These are phyloP conservation scores for Rotaria macrura DNA, from an alignment of 2,888 invertebrate genomes.

Conservation along the genomic window DNA sequence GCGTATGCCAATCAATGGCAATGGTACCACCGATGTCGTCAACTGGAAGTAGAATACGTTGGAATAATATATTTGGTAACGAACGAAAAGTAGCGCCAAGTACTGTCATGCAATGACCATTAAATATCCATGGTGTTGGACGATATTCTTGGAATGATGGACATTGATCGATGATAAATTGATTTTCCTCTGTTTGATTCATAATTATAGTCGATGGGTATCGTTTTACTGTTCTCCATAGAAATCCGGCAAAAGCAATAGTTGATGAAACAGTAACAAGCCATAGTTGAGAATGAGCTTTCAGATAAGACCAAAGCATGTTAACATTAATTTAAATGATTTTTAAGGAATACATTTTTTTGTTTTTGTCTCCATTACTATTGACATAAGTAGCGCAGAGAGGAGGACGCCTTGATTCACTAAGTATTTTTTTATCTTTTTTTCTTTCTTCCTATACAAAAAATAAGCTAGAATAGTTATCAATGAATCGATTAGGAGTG, in stretches of 20 bases:
- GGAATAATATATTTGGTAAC: background rate
- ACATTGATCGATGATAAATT: background rate
- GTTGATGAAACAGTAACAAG: background rate
- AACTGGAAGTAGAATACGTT: slow-evolving; percentile 24
- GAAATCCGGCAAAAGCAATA: background rate
- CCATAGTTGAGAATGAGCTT: background rate
- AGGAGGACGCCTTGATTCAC: background rate
- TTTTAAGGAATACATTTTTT: background rate
- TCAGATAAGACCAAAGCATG: background rate
- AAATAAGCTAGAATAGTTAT: background rate
- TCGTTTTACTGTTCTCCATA: background rate
- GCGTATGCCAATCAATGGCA: slow-evolving; percentile 28
- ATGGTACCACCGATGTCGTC: slow-evolving; percentile 30
- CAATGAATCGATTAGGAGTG: background rate
- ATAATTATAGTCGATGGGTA: background rate
- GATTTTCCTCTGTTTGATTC: background rate
- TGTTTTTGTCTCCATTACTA: background rate
- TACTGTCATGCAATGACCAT: slow-evolving; percentile 22
- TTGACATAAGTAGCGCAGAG: background rate
- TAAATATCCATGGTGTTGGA: slow-evolving; percentile 32
- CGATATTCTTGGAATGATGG: slow-evolving; percentile 21
- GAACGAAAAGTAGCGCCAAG: slow-evolving; percentile 10
- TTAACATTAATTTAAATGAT: background rate
- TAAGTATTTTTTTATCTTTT: no score
- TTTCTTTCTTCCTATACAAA: background rate